Conservation (phyloP, 2,797 vertebrate species). For the Peromyscus eremicus region DNA sequence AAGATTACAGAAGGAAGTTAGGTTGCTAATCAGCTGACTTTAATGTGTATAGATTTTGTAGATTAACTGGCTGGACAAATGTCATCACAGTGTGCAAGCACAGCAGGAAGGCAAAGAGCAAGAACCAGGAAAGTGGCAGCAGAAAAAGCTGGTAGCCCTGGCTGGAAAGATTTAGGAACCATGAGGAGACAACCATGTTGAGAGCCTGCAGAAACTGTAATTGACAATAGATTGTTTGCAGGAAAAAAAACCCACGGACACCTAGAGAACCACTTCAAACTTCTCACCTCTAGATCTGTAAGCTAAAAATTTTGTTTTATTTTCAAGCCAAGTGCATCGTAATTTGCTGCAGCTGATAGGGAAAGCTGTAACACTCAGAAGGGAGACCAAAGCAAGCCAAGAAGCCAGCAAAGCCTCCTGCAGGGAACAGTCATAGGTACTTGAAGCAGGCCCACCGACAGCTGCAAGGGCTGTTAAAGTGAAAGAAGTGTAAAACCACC, state of each 20-base stretch:
- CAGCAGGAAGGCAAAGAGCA: neutral
- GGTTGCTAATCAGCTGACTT: constrained; percentile 8
- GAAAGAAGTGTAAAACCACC: constrained; percentile 61
- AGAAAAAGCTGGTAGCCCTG: neutral
- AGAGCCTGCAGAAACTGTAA: neutral
- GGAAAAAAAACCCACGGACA: neutral
- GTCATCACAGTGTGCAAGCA: neutral
- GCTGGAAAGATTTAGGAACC: neutral
- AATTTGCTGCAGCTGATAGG: neutral
- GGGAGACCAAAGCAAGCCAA: neutral
- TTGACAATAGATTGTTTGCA: neutral
- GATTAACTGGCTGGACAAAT: neutral
- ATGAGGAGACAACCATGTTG: neutral
- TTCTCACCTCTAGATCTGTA: neutral
- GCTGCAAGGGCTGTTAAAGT: neutral
- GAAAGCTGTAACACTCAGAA: neutral
- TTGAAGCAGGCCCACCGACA: neutral
- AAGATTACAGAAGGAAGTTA: neutral
- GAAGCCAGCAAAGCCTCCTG: neutral
- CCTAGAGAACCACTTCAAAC: neutral
- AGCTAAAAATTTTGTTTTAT: neutral
- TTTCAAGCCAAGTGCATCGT: neutral
- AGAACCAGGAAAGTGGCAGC: neutral
- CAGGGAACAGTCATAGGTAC: neutral
- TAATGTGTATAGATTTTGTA: neutral